A percentile compares a stretch with the other conserved stretches of the same genome.
Evolutionary conservation across 1,140 invertebrate species (phyloP).

Genomic region (Leguminivora glycinivorella): DNA sequence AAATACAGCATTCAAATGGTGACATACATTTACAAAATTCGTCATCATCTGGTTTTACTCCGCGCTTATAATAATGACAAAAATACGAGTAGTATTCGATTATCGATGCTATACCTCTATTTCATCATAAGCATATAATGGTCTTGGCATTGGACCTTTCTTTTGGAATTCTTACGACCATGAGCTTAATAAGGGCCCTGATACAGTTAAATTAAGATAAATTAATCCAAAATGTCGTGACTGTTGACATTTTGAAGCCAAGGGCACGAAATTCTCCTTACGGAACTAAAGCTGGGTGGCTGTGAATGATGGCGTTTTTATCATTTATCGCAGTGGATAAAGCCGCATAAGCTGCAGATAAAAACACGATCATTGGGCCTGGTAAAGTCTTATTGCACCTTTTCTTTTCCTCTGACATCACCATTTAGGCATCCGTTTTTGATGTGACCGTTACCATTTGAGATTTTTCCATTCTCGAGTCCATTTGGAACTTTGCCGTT

Average conservation of each 20-base stretch:
- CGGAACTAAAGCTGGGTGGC: slow-evolving; percentile 13
- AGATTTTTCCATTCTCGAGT: slow-evolving; percentile 12
- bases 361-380: not conserved
- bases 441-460: slow-evolving; percentile 30
- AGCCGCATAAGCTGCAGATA: not conserved
- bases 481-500: slow-evolving; percentile 21
- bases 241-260: slow-evolving; percentile 15
- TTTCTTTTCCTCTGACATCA: slow-evolving; percentile 52
- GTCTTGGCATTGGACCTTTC: slow-evolving; percentile 3
- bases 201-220: slow-evolving; percentile 20
- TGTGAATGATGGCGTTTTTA: not conserved
- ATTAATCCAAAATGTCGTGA: slow-evolving; percentile 16
- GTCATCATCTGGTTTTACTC: not conserved
- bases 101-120: not conserved
- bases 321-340: not conserved
- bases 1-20: not conserved
- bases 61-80: not conserved
- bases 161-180: slow-evolving; percentile 1
- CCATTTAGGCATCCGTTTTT: slow-evolving; percentile 50
- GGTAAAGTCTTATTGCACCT: slow-evolving; percentile 54
- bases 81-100: not conserved
- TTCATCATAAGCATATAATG: not conserved
- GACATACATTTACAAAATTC: not conserved
- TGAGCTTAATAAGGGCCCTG: slow-evolving; percentile 5
- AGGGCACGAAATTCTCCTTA: slow-evolving; percentile 24